A percentile compares a stretch with the other conserved stretches of the same genome.
Evolutionary conservation across 23 tunicate genomes (phyloP).

Genomic region (Trididemnum miniatum): DNA sequence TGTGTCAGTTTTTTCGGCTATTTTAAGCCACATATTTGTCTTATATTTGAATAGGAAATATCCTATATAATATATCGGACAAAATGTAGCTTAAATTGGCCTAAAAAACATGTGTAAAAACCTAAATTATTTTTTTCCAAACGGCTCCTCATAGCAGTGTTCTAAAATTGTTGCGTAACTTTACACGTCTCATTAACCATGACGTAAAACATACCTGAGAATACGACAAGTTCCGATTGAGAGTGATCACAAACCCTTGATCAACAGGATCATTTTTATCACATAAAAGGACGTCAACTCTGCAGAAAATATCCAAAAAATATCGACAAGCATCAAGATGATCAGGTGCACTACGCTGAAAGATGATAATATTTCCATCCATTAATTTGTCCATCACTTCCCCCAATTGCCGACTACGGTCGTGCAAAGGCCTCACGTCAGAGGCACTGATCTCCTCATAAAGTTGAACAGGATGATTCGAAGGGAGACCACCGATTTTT

Average conservation of each 20-base stretch:
- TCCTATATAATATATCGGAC: no score
- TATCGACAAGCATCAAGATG: conserved; percentile 65
- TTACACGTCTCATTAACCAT: no score
- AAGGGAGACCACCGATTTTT: conserved; percentile 56
- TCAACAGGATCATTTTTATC: conserved; percentile 87
- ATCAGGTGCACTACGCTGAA: conserved; percentile 55
- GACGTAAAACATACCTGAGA: conserved; percentile 68
- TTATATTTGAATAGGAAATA: no score
- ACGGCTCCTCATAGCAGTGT: no score
- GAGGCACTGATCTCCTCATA: conserved; percentile 76
- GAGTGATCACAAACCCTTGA: conserved; percentile 80
- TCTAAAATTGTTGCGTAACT: no score
- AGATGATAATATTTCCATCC: conserved; percentile 94
- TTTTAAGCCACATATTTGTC: no score
- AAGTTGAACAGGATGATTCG: conserved; percentile 53
- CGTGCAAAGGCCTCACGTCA: conserved; percentile 54
- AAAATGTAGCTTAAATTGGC: no score
- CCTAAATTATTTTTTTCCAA: no score
- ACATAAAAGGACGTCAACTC: conserved; percentile 85
- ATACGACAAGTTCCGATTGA: conserved; percentile 84
- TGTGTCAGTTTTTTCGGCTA: no score
- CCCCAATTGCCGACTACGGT: conserved; percentile 63
- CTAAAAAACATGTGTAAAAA: no score
- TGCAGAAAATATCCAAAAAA: conserved; percentile 71
- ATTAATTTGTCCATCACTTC: conserved; percentile 94